phyloP scores from a whole-genome alignment of 1,140 invertebrate species.

The Meloidogyne hapla region DNA sequence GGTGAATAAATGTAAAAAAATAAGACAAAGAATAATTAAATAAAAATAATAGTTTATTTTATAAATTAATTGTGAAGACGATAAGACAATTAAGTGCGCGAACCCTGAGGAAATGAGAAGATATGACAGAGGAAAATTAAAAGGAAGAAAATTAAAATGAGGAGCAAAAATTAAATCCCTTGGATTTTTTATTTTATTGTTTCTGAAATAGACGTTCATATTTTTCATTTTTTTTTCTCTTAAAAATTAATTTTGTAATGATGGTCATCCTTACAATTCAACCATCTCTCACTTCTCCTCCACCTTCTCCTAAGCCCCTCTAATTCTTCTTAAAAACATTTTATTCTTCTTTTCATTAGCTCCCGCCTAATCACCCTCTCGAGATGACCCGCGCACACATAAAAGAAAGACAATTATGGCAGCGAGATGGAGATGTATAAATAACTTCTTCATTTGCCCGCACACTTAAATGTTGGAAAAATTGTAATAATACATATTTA shows the following conservation, averaged over 20 bases:
- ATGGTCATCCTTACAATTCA: neutral
- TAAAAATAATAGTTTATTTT: neutral
- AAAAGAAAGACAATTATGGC: neutral
- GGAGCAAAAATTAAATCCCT: too few relatives aligned
- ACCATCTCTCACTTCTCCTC: neutral
- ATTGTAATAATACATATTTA: too few relatives aligned
- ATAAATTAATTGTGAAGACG: neutral
- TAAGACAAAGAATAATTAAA: neutral
- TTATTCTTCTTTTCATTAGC: neutral
- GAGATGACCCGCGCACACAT: neutral
- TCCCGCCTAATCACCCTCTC: slow-evolving; percentile 1
- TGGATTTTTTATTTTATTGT: too few relatives aligned
- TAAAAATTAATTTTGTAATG: too few relatives aligned
- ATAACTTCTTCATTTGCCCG: neutral
- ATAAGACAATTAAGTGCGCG: neutral
- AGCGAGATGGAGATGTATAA: too few relatives aligned
- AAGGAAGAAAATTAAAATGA: neutral
- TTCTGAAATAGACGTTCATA: too few relatives aligned
- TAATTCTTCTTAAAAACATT: neutral
- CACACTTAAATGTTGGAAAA: neutral
- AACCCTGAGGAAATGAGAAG: neutral
- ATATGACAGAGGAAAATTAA: neutral
- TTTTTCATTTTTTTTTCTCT: too few relatives aligned
- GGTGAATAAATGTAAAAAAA: neutral
- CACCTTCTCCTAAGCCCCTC: neutral